These are phyloP conservation scores for Oreocharis arfaki DNA, from an alignment of 2,113 vertebrate species.

Conservation along the genomic window DNA sequence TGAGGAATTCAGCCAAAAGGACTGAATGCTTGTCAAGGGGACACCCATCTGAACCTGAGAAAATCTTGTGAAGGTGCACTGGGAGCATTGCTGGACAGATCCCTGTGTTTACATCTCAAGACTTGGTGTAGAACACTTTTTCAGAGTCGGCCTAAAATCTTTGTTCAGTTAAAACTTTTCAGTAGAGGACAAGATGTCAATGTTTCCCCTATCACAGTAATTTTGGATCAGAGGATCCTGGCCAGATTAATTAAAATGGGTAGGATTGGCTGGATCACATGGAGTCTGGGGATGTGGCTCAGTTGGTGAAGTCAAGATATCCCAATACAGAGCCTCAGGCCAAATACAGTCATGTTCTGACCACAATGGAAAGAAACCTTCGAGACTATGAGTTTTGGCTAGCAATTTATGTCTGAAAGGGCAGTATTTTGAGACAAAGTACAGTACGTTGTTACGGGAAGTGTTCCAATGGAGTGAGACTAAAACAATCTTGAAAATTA, in stretches of 20 bases:
- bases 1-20: neutral
- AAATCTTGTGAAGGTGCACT: neutral
- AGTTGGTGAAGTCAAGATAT: neutral
- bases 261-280: neutral
- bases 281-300: neutral
- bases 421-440: neutral
- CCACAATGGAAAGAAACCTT: neutral
- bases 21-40: neutral
- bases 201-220: neutral
- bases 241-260: neutral
- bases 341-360: neutral
- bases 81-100: neutral
- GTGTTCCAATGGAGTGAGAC: neutral
- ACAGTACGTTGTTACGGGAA: neutral
- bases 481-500: neutral
- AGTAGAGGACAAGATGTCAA: neutral
- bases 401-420: neutral
- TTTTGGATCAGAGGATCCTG: neutral
- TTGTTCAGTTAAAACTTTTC: neutral
- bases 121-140: neutral
- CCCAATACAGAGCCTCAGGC: neutral
- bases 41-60: neutral
- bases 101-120: neutral
- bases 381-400: neutral
- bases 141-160: neutral